Percentiles rank a stretch among this genome's conserved stretches.
These are phyloP conservation scores for Numenius phaeopus DNA, from an alignment of 2,797 vertebrate genomes.

Conservation along the genomic window DNA sequence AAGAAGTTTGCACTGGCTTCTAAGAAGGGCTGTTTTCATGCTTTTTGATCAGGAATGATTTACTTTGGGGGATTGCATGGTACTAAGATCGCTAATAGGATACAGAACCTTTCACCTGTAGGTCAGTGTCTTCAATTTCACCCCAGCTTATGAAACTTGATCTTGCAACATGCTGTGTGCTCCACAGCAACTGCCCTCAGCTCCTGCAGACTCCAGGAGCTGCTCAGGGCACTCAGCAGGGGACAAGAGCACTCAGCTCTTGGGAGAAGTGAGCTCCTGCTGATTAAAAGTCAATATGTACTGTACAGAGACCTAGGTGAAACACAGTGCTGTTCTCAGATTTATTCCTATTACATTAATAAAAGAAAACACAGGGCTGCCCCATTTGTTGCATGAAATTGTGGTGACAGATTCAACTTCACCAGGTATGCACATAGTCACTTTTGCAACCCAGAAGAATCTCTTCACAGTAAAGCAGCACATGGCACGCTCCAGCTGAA, in stretches of 20 bases:
- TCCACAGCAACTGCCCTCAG: accelerated
- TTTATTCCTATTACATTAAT: not conserved
- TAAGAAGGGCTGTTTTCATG: not conserved
- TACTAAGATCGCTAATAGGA: not conserved
- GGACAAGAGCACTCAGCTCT: not conserved
- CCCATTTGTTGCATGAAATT: accelerated
- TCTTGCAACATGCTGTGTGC: accelerated
- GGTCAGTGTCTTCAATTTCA: not conserved
- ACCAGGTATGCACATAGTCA: accelerated
- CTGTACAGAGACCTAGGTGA: not conserved
- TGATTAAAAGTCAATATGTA: not conserved
- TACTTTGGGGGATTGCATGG: not conserved
- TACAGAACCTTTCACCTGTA: not conserved
- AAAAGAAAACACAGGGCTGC: not conserved
- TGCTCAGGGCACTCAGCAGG: not conserved
- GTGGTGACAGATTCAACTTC: not conserved
- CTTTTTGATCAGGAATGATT: not conserved
- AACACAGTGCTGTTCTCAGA: not conserved
- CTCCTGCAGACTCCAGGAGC: not conserved
- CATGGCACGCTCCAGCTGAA: accelerated
- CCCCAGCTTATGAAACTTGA: not conserved
- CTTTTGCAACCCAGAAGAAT: not conserved
- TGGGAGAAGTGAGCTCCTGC: not conserved
- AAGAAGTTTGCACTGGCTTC: not conserved
- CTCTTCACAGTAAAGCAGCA: not conserved